Base-by-base conservation (phyloP, 2,797 vertebrate species). In the Helarctos malayanus region DNA sequence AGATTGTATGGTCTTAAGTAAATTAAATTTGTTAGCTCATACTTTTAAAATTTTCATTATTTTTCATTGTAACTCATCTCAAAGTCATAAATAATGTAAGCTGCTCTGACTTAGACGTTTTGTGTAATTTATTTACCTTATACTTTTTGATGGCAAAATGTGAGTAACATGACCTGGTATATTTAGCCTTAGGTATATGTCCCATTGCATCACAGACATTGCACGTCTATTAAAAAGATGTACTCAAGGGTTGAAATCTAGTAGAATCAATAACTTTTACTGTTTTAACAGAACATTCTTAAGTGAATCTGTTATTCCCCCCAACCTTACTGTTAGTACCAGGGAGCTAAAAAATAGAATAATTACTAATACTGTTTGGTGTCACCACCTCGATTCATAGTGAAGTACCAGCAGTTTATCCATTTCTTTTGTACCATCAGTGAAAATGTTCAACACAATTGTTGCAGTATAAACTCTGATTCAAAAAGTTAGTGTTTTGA, bases 251-350 rank as follows among this genome's bases (percentile, higher is more conserved):
- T 79, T 94, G 61, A 88, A 38, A 83, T 91, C 23, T 35, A 10
- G 47, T 57, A 52, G 69, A 59, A n/a, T 68, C 32, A 87, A 11
- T 52, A 61, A 41, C 21, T 59, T 92, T 92, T 80, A 65, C 23
- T 38, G 27, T 87, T 82, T 97, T 87, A 78, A 57, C n/a, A 94
- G 32, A 82, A 71, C 61, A 73, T 78, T 68, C 52, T 68, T 35
- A 69, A 59, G 7, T 16, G 35, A 59, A 69, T 35, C 81, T 85
- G 35, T 38, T 25, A 65, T 23, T 52, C 61, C 79, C 18, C 0
- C 1, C 25, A 32, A 15, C 15, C 54, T 76, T 93, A 45, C 52
- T 86, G n/a, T 57, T 86, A 59, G 9, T 63, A 45, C 7, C n/a
- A 78, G 45, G 27, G 19, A 38, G 5, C 47, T 18, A 84, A 82